These are phyloP conservation scores for Cynopterus sphinx DNA, from an alignment of 2,797 vertebrate species.

Conservation along the genomic window DNA sequence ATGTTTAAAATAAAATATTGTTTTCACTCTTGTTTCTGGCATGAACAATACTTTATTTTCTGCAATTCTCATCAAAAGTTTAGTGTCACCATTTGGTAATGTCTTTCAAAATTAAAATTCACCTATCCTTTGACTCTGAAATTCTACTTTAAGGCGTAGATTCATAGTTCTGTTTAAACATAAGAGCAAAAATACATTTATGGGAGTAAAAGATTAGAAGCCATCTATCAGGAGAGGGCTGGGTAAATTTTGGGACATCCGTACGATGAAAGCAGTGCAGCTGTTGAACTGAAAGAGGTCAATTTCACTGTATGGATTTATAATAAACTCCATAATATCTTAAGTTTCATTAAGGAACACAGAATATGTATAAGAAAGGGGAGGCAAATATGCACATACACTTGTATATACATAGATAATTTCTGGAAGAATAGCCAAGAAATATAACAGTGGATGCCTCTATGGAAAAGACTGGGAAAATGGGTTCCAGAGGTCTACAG, in stretches of 20 bases:
- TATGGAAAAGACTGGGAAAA: neutral
- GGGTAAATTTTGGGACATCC: neutral
- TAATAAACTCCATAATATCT: neutral
- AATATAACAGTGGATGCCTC: neutral
- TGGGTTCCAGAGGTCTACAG: neutral
- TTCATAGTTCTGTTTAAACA: neutral
- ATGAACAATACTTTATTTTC: neutral
- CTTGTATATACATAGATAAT: neutral
- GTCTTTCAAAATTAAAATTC: neutral
- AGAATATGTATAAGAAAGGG: neutral
- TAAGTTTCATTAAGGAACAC: neutral
- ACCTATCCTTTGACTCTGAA: neutral
- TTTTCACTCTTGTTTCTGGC: constrained; percentile 21
- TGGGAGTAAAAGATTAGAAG: neutral
- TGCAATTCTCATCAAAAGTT: neutral
- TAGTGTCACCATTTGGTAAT: neutral
- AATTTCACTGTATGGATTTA: neutral
- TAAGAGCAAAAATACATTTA: neutral
- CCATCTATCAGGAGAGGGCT: neutral
- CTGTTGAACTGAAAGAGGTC: neutral
- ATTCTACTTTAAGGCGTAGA: neutral
- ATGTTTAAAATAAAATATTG: constrained; percentile 38
- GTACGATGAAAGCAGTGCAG: neutral
- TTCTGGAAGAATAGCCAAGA: neutral
- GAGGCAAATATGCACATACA: neutral